Evolutionary conservation across 2,888 invertebrate species (phyloP), one percentile per base, ranked within the genome.

Genomic region (Teinopalpus imperialis): DNA sequence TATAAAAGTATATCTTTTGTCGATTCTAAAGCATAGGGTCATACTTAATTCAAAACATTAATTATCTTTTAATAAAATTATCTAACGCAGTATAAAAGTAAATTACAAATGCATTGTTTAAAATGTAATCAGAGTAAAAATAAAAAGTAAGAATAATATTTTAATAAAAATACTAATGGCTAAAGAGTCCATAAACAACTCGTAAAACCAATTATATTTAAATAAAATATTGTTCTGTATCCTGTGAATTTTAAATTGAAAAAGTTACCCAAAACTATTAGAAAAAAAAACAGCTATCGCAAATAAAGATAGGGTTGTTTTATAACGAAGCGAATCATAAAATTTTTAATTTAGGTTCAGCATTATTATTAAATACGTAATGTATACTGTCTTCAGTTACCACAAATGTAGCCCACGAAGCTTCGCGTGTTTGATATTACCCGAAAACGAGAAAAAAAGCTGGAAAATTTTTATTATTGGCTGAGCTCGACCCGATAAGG

Each of bases 361-460:
- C 66, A 61, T 70, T 75, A 65, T 73, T 76, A 69, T 61, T 66
- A 66, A 73, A 66, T 68, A 74, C 66, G 69, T 70, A 77, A 76
- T 70, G 63, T 74, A 74, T 69, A 77, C 72, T 64, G 72, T 63
- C 66, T 66, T 62, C 56, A 56, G 61, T 61, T 66, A 67, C 62
- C 59, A 57, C 58, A 56, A 59, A 61, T 48, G 52, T 53, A 64
- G 68, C 68, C 67, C 71, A 74, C 71, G 74, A 74, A 76, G 71
- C 75, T 64, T 87, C 67, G 87, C 87, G 87, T 87, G 87, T 71
- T 70, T 69, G 69, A 74, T 75, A 75, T 75, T 72, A 64, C 74
- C 77, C 65, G 66, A 76, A 80, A 81, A 79, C 65, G 71, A 75
- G 69, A 81, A 83, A 85, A 81, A 81, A 64, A 63, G 51, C 56